Percentiles rank a stretch among this genome's conserved stretches.
Evolutionary conservation across 1,140 invertebrate genomes (phyloP).

Genomic region (Epicauta chinensis): DNA sequence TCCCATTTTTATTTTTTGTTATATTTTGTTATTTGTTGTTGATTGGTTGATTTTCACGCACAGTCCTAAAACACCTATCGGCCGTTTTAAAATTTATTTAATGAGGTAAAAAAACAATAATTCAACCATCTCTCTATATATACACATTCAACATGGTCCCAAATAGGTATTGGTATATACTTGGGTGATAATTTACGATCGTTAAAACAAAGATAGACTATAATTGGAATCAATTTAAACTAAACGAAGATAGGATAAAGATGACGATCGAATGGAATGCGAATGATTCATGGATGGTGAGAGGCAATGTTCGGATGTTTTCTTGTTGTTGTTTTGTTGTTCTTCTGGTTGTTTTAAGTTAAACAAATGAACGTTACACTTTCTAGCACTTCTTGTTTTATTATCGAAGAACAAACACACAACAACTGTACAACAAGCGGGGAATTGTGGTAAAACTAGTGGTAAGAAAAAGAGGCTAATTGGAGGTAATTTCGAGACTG

Average conservation of each 20-base stretch:
- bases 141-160: not conserved
- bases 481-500: no score
- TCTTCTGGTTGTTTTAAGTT: constrained; percentile 36
- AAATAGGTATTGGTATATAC: constrained; percentile 12
- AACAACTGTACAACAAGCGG: no score
- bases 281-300: constrained; percentile 41
- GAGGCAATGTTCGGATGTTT: constrained; percentile 39
- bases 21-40: constrained; percentile 13
- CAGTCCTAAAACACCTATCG: constrained; percentile 28
- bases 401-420: no score
- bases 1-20: constrained; percentile 25
- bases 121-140: constrained; percentile 24
- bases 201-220: constrained; percentile 18
- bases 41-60: constrained; percentile 17
- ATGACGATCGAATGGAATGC: constrained; percentile 9
- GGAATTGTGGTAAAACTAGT: no score
- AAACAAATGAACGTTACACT: constrained; percentile 40
- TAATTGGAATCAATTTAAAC: not conserved
- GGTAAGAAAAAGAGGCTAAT: no score
- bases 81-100: constrained; percentile 31
- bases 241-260: not conserved
- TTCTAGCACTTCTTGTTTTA: constrained; percentile 33
- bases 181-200: constrained; percentile 30
- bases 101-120: constrained; percentile 34
- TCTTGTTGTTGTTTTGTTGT: constrained; percentile 38